Base-by-base conservation (phyloP, 2,888 invertebrate genomes). In the Didymodactylos carnosus region DNA sequence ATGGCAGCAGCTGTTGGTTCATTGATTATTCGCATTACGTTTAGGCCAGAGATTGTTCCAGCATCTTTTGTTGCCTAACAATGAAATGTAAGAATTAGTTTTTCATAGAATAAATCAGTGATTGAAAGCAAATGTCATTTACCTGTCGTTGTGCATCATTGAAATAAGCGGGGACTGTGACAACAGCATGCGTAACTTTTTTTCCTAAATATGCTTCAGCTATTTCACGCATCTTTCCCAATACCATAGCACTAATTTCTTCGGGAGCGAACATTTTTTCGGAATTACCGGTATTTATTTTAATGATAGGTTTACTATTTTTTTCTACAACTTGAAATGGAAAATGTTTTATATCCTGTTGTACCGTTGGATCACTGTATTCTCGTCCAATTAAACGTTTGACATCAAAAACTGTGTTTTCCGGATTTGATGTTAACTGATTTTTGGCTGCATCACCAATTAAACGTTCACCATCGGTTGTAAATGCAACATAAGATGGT, bases 21-120 rank as follows among this genome's bases (percentile, higher is more conserved):
- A 82, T 98, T 98, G 82, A 98, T 95, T 82, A 95, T 95, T 82
- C 95, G 87, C 90, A 92, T 90, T 5, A 93, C 92, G 77, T 88
- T 88, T 73, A 94, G 87, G 73, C 94, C 87, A 78, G 97, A 91
- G 83, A 97, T 97, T 71, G 89, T 89, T 79, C 97, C 98, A 78
- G 98, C 98, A 85, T 98, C 98, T 83, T 95, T 95, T 75, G 95
- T 97, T 39, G 95, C 95, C 84, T 97, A 97, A 85, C 98, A 89
- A 85, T 99, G 98, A 77, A 95, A n/a, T n/a, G n/a, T n/a, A n/a
- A n/a, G n/a, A n/a, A n/a, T n/a, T n/a, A n/a, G n/a, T n/a, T n/a
- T n/a, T n/a, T n/a, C n/a, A n/a, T n/a, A n/a, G n/a, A n/a, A n/a
- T n/a, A n/a, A n/a, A n/a, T n/a, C n/a, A n/a, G n/a, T n/a, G n/a